Base-by-base conservation (phyloP, 2,797 vertebrate species). In the Choloepus didactylus region DNA sequence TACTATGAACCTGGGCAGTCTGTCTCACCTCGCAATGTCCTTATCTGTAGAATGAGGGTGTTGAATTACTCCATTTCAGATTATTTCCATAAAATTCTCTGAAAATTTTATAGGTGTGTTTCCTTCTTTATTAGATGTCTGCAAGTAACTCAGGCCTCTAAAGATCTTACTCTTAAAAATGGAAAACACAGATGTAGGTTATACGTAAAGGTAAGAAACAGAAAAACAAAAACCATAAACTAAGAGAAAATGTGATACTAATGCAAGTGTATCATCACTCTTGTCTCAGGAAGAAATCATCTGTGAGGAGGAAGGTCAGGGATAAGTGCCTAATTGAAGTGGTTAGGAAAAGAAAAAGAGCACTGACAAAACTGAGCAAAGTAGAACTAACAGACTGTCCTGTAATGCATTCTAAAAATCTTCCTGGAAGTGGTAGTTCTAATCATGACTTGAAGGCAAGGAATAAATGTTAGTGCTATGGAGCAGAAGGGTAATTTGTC, bases 21-120 rank as follows among this genome's bases (percentile, higher is more conserved):
- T 44, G 23, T 3, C 14, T 94, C 25, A 27, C 3, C 9, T 80
- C 64, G 9, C 1, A 64, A 1, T 64, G 87, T 91, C 66, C 16
- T 86, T 4, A 59, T 60, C 19, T 87, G 4, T 73, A 81, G 62
- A 93, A 41, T 31, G 9, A 76, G 5, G 14, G 3, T 6, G 38
- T 4, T 76, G 31, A 76, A 72, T 62, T 60, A 77, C 6, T 88
- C 64, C 7, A 21, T 51, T 66, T 66, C 83, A 29, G 27, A 76
- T 66, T n/a, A 67, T 76, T 95, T 83, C 69, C 18, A 89, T 44
- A 90, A 86, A 81, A 60, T 76, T 35, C 64, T 41, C 23, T 86
- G 21, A 92, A 88, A 38, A 77, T 51, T 89, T 80, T 59, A 73
- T 60, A 67, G 2, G 0, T 0, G 0, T 89, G 0, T 70, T 82